phyloP scores from a whole-genome alignment of 2,113 vertebrate species.

The Gallinago jamesoni region DNA sequence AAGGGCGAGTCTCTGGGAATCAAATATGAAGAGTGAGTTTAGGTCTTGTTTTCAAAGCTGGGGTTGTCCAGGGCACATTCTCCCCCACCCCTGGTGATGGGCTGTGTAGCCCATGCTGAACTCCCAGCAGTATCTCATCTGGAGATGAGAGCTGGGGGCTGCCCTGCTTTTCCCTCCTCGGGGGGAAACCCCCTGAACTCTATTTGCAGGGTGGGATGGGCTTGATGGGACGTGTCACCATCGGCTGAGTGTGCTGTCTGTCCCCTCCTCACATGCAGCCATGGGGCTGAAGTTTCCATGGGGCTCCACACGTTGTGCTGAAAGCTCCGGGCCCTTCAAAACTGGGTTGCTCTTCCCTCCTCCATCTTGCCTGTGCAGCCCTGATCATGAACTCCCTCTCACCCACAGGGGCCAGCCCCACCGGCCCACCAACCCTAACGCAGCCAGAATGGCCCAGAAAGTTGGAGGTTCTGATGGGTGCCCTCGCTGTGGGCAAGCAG shows the following conservation, averaged over 20 bases:
- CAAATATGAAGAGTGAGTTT: slow-evolving; percentile 83
- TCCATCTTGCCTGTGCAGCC: not conserved
- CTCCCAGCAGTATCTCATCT: not conserved
- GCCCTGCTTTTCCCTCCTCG: not conserved
- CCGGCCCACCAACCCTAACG: slow-evolving; percentile 83
- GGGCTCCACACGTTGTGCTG: not conserved
- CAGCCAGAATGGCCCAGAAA: slow-evolving; percentile 86
- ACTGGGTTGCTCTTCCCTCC: not conserved
- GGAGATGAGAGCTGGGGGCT: not conserved
- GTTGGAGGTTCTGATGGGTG: slow-evolving; percentile 87
- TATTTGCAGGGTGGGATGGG: not conserved
- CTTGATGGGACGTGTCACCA: not conserved
- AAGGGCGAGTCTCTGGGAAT: slow-evolving; percentile 89
- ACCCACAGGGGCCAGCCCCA: slow-evolving; percentile 72
- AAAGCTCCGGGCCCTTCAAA: not conserved
- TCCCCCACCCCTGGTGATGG: not conserved
- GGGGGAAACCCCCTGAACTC: not conserved
- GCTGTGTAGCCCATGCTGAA: not conserved
- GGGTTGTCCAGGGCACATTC: not conserved
- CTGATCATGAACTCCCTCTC: not conserved
- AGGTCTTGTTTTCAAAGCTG: fast-evolving
- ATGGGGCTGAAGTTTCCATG: not conserved
- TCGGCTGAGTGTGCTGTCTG: not conserved
- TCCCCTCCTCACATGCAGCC: not conserved
- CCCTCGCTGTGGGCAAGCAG: slow-evolving; percentile 86